phyloP scores from a whole-genome alignment of 2,797 vertebrate species.

The Aotus griseimembra region DNA sequence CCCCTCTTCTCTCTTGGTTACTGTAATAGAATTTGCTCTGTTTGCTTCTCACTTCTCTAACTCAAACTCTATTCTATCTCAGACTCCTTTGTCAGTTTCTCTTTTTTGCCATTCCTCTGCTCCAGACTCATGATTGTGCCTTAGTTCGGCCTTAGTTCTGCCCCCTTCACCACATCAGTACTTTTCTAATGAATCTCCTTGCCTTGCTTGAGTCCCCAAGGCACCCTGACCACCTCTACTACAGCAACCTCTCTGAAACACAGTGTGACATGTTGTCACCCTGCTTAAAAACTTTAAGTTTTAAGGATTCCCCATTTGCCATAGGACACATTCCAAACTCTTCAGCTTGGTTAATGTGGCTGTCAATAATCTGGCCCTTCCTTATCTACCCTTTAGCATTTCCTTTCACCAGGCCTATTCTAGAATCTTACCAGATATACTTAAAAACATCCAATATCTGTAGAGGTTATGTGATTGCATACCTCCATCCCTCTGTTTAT shows the following conservation, averaged over 20 bases:
- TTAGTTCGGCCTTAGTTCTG: background rate
- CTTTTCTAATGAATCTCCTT: background rate
- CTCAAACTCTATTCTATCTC: background rate
- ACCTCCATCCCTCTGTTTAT: background rate
- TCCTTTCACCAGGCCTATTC: background rate
- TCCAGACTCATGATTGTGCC: background rate
- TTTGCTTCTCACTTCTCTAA: conserved; percentile 6
- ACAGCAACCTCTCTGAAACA: background rate
- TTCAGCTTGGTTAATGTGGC: background rate
- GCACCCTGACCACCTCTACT: background rate
- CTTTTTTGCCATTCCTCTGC: background rate
- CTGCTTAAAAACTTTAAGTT: background rate
- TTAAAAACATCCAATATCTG: background rate
- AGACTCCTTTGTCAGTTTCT: background rate
- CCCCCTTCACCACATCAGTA: background rate
- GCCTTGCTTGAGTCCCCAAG: background rate
- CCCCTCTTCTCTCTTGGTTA: background rate
- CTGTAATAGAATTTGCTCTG: background rate
- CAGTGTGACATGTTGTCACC: background rate
- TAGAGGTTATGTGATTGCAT: background rate
- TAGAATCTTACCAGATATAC: background rate
- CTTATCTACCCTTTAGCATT: background rate
- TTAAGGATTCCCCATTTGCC: background rate
- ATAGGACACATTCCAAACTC: background rate
- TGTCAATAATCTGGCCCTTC: background rate